Evolutionary conservation across 2,797 vertebrate species (phyloP).

Genomic region (Sebastiscus tertius): DNA sequence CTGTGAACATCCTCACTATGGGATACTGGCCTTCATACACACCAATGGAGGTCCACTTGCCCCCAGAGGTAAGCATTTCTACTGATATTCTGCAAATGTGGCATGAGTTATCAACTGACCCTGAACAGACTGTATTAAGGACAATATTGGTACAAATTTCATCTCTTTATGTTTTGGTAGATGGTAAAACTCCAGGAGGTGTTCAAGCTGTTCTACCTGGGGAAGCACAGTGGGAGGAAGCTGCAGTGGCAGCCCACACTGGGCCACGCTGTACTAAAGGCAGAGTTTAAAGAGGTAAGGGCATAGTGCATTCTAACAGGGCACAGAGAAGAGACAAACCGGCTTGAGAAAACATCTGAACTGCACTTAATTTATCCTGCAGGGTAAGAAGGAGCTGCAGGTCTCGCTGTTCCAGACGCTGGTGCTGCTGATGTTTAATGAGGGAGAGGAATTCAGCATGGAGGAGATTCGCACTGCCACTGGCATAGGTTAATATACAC

Average conservation of each 20-base stretch:
- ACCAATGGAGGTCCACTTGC: constrained; percentile 98
- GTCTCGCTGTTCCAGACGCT: constrained; percentile 98
- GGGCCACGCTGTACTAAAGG: constrained; percentile 97
- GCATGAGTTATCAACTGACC: background rate
- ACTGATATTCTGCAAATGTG: background rate
- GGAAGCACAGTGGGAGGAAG: constrained; percentile 98
- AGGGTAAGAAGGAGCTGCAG: constrained; percentile 99
- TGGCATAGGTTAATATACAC: constrained; percentile 89
- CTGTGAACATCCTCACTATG: constrained; percentile 99
- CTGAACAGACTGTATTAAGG: background rate
- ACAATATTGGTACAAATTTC: background rate
- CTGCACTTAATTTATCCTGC: constrained; percentile 34
- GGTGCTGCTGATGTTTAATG: constrained; percentile 99
- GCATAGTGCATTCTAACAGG: background rate
- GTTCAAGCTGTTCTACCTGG: constrained; percentile 99
- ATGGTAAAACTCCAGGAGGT: constrained; percentile 99
- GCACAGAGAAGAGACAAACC: background rate
- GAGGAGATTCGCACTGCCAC: constrained; percentile 97
- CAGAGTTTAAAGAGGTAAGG: constrained; percentile 96
- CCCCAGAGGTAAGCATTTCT: constrained; percentile 88
- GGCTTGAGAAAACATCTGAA: background rate
- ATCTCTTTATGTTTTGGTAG: constrained; percentile 71
- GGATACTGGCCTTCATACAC: constrained; percentile 99
- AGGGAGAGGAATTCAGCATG: constrained; percentile 98
- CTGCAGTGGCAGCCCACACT: constrained; percentile 99